These are phyloP conservation scores for Oxycera nigricornis DNA, from an alignment of 2,888 invertebrate species.

Conservation along the genomic window DNA sequence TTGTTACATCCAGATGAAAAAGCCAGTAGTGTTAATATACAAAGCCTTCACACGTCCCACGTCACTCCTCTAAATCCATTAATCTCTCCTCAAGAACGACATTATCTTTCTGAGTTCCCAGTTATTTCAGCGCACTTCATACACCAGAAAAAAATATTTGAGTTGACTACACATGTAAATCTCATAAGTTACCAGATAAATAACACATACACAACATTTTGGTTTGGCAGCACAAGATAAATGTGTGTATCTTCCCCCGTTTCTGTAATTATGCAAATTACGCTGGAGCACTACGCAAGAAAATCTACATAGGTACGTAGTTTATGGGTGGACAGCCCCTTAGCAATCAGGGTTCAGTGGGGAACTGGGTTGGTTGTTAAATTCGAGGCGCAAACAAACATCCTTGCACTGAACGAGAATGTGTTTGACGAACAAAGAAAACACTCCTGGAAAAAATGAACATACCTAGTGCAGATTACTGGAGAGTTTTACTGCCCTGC, in stretches of 20 bases:
- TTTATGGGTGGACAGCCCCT: neutral
- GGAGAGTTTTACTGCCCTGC: conserved; percentile 24
- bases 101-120: too few relatives aligned
- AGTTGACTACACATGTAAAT: neutral
- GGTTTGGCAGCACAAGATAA: neutral
- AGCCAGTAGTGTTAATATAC: too few relatives aligned
- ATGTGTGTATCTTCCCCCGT: neutral
- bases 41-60: too few relatives aligned
- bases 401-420: neutral
- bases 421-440: neutral
- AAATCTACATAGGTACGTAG: neutral
- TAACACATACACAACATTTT: neutral
- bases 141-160: neutral
- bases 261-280: conserved; percentile 6
- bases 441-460: neutral
- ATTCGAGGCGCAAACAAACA: neutral
- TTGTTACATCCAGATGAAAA: too few relatives aligned
- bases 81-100: too few relatives aligned
- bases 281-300: neutral
- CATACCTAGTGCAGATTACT: conserved; percentile 25
- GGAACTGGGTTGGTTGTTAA: neutral
- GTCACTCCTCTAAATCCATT: too few relatives aligned
- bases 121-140: too few relatives aligned
- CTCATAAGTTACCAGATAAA: neutral
- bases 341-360: neutral